These are phyloP conservation scores for Slavum lentiscoides DNA, from an alignment of 2,888 invertebrate species.

Conservation along the genomic window DNA sequence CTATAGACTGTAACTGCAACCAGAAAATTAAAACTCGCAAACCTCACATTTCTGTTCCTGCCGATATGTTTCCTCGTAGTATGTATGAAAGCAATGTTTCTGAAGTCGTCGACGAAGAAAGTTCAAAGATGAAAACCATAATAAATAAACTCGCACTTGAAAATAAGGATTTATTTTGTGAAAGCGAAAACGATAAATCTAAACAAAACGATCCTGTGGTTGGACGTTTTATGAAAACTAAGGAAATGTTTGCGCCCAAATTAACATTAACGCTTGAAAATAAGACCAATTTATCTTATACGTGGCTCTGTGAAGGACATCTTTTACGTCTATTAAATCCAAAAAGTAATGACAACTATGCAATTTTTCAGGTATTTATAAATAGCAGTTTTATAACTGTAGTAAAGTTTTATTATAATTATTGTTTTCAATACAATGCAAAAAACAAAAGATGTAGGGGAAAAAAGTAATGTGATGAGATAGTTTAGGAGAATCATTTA, in stretches of 20 bases:
- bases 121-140: too few species aligned
- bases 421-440: not conserved
- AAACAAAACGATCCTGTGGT: too few species aligned
- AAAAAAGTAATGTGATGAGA: too few species aligned
- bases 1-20: slow-evolving; percentile 18
- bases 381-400: not conserved
- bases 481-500: too few species aligned
- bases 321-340: slow-evolving; percentile 85
- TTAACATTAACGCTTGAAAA: not conserved
- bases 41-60: not conserved
- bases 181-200: not conserved
- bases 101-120: too few species aligned
- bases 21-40: not conserved
- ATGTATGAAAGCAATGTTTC: too few species aligned
- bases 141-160: too few species aligned
- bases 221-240: not conserved
- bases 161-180: too few species aligned
- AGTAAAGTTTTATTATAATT: not conserved
- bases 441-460: not conserved
- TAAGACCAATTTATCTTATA: slow-evolving; percentile 79
- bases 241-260: not conserved
- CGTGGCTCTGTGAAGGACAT: slow-evolving; percentile 92
- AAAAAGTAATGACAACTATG: slow-evolving; percentile 74
- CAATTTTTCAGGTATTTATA: slow-evolving; percentile 72
- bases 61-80: not conserved